Base-by-base conservation (phyloP, 64 coral and sea anemone genomes). In the Actinia equina region DNA sequence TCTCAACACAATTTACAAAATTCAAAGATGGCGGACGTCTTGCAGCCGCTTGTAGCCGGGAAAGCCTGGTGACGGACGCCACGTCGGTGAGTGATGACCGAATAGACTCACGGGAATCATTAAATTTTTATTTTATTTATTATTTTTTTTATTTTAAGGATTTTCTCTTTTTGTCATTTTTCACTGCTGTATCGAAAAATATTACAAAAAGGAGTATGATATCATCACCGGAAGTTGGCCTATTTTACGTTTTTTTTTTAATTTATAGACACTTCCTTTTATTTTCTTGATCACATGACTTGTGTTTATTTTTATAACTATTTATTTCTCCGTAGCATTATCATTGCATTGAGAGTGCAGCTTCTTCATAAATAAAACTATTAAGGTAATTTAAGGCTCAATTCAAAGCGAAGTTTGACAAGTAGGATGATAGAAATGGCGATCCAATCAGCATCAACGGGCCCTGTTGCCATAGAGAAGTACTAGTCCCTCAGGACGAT, bases 1-100 rank as follows among this genome's bases (percentile, higher is more conserved):
- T 84, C 56, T 52, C 27, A 52, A 57, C 55, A 57, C 55, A 57
- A 57, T 52, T 45, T 69, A 44, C 41, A 55, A 91, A 90, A 6
- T 93, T 88, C 86, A 90, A 58, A 56, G 77, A 96, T 93, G 94
- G 94, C 94, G 88, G 91, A 90, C 85, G 80, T 69, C 78, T 87
- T 81, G 82, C 87, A 96, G 91, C 94, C 86, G 85, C 94, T 96
- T 27, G 86, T 84, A 80, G 80, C 58, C 52, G 84, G 71, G 77
- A 67, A 88, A 52, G 87, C 54, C 88, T 84, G 94, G 86, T 76
- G 43, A 87, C 85, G 89, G 80, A 90, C 94, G 94, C 94, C 94
- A 96, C 94, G 94, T 96, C 91, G 42, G 69, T 74, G n/a, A 30
- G 69, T 41, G 23, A 74, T 2, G 69, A 74, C 26, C 69, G 69